Percentiles rank a stretch among this genome's conserved stretches.
phyloP scores from a whole-genome alignment of 2,888 invertebrate genomes.

The Rambutsinella grinnellia region DNA sequence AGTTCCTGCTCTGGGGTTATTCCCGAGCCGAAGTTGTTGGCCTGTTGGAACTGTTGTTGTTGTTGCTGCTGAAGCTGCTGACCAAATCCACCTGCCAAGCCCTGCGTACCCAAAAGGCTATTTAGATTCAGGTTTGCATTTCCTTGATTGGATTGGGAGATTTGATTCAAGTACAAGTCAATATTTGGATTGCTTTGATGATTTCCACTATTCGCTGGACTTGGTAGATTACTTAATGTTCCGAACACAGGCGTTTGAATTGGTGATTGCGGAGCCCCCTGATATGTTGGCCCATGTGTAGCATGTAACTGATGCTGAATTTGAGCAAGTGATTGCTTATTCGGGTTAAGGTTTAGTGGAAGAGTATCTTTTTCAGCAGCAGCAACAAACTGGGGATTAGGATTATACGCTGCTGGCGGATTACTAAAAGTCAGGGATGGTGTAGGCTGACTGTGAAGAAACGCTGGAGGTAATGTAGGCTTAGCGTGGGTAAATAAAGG shows the following conservation, averaged over 20 bases:
- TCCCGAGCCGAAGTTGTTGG: neutral
- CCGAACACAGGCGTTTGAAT: slow-evolving; percentile 9
- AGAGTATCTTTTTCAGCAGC: slow-evolving; percentile 37
- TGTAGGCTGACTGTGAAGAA: too few relatives aligned
- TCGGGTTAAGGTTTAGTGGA: slow-evolving; percentile 39
- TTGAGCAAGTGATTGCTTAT: slow-evolving; percentile 36
- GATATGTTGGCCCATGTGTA: slow-evolving; percentile 22
- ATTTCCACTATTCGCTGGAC: neutral
- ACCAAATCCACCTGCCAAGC: neutral
- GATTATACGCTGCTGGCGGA: neutral
- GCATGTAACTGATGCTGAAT: slow-evolving; percentile 34
- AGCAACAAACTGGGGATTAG: slow-evolving; percentile 12
- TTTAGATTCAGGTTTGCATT: neutral
- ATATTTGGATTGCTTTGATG: neutral
- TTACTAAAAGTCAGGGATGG: too few relatives aligned
- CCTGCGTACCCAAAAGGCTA: neutral
- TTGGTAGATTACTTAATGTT: neutral
- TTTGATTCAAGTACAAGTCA: neutral
- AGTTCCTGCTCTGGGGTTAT: neutral
- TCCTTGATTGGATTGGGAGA: neutral
- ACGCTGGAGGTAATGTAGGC: too few relatives aligned
- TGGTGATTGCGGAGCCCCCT: slow-evolving; percentile 41
- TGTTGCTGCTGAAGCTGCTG: slow-evolving; percentile 13
- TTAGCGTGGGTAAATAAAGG: too few relatives aligned
- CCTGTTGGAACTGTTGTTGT: neutral